Base-by-base conservation (phyloP, 23 tunicate species). In the Ciona savignyi region DNA sequence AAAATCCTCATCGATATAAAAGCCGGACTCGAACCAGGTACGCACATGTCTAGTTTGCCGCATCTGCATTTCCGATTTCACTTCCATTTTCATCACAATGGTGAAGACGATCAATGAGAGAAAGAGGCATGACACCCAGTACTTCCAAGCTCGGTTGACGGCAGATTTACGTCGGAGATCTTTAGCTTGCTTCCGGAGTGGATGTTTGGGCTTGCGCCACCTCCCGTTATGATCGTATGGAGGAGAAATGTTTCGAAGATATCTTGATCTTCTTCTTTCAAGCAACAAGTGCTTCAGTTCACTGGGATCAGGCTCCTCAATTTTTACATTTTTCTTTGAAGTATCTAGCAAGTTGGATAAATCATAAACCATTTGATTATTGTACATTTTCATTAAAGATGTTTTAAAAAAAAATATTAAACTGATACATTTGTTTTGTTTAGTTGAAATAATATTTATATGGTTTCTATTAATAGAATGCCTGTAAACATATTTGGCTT, bases 231-330 rank as follows among this genome's bases (percentile, higher is more conserved):
- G 49, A 33, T 81, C 76, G 70, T 72, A 74, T 9, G 87, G 87
- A 34, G 96, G 87, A 21, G 48, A 31, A 27, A 88, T 80, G 62
- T 82, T 77, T 19, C 96, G 80, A 15, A 88, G 77, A 62, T 82
- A 88, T 20, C 96, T 78, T 1, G 84, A 77, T 62, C 96, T 67
- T 32, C 78, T 65, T 26, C 96, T 63, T 31, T 88, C 87, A 1
- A 73, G 72, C 19, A 88, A 29, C 51, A 56, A 65, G 26, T 74
- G 32, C 33, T 68, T 64, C 19, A 88, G 67, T 34, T 75, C 74
- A 6, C 63, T 33, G 3, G 68, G 76, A 33, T 82, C 79, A 60
- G 77, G 15, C 25, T 51, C 31, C 20, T 23, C 68, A n/a, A 62
- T 6, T 42, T 6, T 15, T 42, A 42, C 56, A 42, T 42, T 42